phyloP scores from a whole-genome alignment of 2,797 vertebrate species.

The Tragelaphus oryx region DNA sequence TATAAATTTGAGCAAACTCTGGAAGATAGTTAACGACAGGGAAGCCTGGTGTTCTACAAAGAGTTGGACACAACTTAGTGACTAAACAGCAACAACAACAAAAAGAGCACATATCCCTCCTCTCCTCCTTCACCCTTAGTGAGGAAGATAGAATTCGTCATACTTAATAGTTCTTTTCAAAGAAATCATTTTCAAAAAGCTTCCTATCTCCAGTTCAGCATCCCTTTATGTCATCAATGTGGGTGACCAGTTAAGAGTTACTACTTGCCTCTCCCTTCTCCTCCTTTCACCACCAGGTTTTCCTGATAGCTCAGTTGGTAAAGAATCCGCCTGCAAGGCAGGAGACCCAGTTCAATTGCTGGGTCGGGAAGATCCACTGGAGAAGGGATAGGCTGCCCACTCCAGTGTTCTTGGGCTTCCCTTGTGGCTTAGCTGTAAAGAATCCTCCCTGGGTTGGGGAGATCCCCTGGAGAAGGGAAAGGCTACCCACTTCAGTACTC shows the following conservation, averaged over 20 bases:
- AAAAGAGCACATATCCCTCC: background rate
- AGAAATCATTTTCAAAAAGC: background rate
- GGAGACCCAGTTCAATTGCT: background rate
- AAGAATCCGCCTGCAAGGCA: background rate
- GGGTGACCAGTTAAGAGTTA: background rate
- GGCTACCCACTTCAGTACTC: background rate
- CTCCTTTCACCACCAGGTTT: background rate
- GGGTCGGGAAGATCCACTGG: background rate
- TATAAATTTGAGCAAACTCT: background rate
- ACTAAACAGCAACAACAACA: background rate
- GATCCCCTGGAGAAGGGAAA: background rate
- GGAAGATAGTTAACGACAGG: background rate
- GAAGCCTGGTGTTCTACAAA: background rate
- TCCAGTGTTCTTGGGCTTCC: background rate
- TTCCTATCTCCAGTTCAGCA: background rate
- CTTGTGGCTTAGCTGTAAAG: background rate
- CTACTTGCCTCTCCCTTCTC: background rate
- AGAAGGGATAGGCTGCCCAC: background rate
- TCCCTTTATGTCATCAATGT: background rate
- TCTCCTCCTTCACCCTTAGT: too few relatives aligned
- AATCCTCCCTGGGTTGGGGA: background rate
- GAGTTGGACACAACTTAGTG: background rate
- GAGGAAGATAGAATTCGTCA: background rate
- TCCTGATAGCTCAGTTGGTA: background rate
- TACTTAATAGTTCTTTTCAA: background rate